A percentile compares a stretch with the other conserved stretches of the same genome.
phyloP scores from a whole-genome alignment of 1,140 invertebrate genomes.

The Penaeus vannamei region DNA sequence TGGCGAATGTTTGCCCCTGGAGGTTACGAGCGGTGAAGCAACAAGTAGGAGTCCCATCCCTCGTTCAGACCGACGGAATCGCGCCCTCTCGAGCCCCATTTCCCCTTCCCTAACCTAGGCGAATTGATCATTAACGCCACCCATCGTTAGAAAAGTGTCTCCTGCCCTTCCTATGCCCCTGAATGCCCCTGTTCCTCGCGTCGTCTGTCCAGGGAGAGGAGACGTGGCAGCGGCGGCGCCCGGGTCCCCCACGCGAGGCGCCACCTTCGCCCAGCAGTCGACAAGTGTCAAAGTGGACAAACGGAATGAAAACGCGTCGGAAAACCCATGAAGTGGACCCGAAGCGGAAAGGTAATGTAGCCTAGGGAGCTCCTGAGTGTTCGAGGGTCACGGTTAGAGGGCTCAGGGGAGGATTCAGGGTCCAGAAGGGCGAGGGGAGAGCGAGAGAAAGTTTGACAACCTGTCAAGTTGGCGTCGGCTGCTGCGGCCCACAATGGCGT shows the following conservation, averaged over 20 bases:
- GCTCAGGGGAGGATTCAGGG: not conserved
- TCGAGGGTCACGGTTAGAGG: not conserved
- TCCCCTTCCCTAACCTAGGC: too few relatives aligned
- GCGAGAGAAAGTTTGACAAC: conserved; percentile 52
- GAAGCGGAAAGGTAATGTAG: conserved; percentile 27
- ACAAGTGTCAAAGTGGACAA: conserved; percentile 56
- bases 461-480: conserved; percentile 54
- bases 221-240: not conserved
- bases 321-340: conserved; percentile 34
- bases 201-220: not conserved
- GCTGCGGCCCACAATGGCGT: conserved; percentile 56
- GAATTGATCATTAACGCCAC: too few relatives aligned
- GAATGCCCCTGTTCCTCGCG: too few relatives aligned
- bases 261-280: conserved; percentile 48
- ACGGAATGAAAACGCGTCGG: conserved; percentile 59
- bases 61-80: too few relatives aligned
- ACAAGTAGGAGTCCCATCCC: conserved; percentile 26
- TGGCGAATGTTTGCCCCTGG: too few relatives aligned
- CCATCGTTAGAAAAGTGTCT: too few relatives aligned
- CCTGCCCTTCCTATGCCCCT: too few relatives aligned
- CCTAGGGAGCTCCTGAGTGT: not conserved
- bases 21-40: conserved; percentile 39
- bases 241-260: conserved; percentile 27
- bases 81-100: too few relatives aligned
- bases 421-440: not conserved